phyloP scores from a whole-genome alignment of 1,140 invertebrate genomes.

The Bicyclus anynana region DNA sequence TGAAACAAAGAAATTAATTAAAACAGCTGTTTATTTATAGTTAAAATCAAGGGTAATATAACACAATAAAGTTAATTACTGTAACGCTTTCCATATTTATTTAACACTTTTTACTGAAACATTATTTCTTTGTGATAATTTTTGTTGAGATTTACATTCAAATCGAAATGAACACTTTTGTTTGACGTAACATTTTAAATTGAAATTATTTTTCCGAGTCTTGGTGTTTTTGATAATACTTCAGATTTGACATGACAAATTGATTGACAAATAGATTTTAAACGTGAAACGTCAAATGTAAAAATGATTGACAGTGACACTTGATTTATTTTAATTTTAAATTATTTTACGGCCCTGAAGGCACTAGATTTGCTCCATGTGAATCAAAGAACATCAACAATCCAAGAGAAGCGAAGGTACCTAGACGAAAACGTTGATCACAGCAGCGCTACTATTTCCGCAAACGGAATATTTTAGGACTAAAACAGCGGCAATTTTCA shows the following conservation, averaged over 20 bases:
- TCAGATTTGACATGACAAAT: conserved; percentile 2
- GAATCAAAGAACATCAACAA: too few relatives aligned
- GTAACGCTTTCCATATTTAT: conserved; percentile 56
- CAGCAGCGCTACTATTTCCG: too few relatives aligned
- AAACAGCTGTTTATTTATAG: conserved; percentile 20
- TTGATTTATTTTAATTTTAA: too few relatives aligned
- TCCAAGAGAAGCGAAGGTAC: too few relatives aligned
- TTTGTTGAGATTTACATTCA: conserved; percentile 33
- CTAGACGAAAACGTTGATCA: too few relatives aligned
- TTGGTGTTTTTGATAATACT: conserved; percentile 15
- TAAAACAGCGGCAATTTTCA: too few relatives aligned
- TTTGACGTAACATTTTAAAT: conserved; percentile 37
- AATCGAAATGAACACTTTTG: conserved; percentile 34
- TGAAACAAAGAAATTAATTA: conserved; percentile 66
- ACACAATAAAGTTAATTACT: conserved; percentile 34
- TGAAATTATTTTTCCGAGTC: conserved; percentile 8
- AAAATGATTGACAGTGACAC: not conserved
- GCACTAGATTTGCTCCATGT: too few relatives aligned
- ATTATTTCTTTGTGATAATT: conserved; percentile 36
- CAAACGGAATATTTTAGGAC: too few relatives aligned
- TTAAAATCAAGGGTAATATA: conserved; percentile 5
- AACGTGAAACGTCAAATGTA: not conserved
- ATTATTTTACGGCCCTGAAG: too few relatives aligned
- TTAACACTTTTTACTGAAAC: conserved; percentile 32
- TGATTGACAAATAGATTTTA: not conserved